Conservation (phyloP, 2,888 invertebrate genomes). For the Oligia latruncula region DNA sequence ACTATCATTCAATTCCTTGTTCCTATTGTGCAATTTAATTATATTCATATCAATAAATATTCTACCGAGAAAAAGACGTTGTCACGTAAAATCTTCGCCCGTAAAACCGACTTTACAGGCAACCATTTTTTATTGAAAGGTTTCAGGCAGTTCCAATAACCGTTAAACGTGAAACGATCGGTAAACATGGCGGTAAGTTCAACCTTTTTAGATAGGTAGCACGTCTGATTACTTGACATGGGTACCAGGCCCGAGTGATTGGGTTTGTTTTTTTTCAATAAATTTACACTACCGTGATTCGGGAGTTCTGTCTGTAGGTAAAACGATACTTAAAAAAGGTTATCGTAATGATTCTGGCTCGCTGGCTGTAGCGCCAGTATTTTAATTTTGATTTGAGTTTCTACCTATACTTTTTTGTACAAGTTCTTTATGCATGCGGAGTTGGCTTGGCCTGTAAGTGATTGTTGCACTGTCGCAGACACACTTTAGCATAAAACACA, state of each 20-base stretch:
- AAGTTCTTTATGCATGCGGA: too few species aligned
- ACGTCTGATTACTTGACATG: slow-evolving; percentile 59
- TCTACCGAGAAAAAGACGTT: too few species aligned
- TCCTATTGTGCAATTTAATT: too few species aligned
- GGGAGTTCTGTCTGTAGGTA: slow-evolving; percentile 16
- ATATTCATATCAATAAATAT: too few species aligned
- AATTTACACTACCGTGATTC: slow-evolving; percentile 34
- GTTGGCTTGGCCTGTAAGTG: too few species aligned
- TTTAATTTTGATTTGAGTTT: neutral
- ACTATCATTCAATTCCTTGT: too few species aligned
- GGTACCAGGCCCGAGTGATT: slow-evolving; percentile 46
- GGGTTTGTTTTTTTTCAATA: slow-evolving; percentile 48
- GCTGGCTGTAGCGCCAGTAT: neutral
- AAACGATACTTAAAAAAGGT: slow-evolving; percentile 24
- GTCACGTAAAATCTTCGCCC: too few species aligned
- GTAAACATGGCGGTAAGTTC: slow-evolving; percentile 48
- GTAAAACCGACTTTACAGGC: too few species aligned
- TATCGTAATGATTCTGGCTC: slow-evolving; percentile 15
- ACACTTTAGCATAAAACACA: too few species aligned
- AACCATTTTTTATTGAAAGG: slow-evolving; percentile 50
- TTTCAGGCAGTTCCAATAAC: slow-evolving; percentile 33
- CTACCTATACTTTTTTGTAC: too few species aligned
- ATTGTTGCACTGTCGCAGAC: too few species aligned
- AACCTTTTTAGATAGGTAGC: slow-evolving; percentile 58
- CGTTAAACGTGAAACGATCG: slow-evolving; percentile 42